These are phyloP conservation scores for Nemotelus nigrinus DNA, from an alignment of 2,888 invertebrate species.

Conservation along the genomic window DNA sequence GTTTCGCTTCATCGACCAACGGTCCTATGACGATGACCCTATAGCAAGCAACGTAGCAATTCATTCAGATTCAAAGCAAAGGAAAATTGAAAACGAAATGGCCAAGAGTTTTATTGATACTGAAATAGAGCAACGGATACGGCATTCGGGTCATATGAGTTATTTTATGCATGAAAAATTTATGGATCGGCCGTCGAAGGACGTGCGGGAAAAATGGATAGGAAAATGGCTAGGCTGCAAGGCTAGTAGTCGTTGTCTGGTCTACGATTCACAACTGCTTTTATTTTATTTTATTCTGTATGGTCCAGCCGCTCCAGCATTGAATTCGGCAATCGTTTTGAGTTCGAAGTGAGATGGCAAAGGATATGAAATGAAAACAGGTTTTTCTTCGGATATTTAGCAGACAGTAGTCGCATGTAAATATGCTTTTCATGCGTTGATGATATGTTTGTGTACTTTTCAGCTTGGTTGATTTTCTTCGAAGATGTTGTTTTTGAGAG, in stretches of 20 bases:
- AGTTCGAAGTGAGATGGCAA: not conserved
- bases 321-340: too few species aligned
- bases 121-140: conserved; percentile 20
- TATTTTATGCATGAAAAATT: conserved; percentile 45
- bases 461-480: too few species aligned
- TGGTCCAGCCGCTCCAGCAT: too few species aligned
- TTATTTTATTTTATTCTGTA: not conserved
- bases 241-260: too few species aligned
- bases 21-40: not conserved
- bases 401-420: conserved; percentile 30
- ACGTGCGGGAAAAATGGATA: conserved; percentile 1
- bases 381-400: conserved; percentile 5
- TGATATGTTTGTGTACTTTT: conserved; percentile 8
- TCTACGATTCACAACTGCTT: too few species aligned
- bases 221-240: not conserved
- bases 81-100: conserved; percentile 41
- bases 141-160: conserved; percentile 43
- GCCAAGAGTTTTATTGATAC: conserved; percentile 33
- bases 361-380: conserved; percentile 10
- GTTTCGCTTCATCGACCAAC: not conserved
- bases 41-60: conserved; percentile 9
- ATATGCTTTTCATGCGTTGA: not conserved
- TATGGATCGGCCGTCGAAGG: conserved; percentile 11
- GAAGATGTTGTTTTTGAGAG: too few species aligned
- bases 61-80: not conserved